Evolutionary conservation across 2,888 invertebrate genomes (phyloP).

Genomic region (Polydrusus tereticollis): DNA sequence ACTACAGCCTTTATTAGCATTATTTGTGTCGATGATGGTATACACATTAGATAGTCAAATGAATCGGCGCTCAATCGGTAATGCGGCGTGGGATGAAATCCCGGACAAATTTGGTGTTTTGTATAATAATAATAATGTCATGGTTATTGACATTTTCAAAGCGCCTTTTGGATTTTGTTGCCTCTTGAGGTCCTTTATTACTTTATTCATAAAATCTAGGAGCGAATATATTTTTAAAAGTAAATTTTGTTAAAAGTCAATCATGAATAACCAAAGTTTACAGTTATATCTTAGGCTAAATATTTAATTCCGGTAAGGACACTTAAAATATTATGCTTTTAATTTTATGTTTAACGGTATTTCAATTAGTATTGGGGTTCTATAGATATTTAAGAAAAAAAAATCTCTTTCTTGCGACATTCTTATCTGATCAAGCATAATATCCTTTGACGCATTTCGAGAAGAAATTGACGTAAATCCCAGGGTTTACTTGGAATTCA

Average conservation of each 20-base stretch:
- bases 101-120: not conserved
- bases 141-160: not conserved
- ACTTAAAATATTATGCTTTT: not conserved
- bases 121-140: not conserved
- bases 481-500: slow-evolving; percentile 16
- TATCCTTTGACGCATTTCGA: slow-evolving; percentile 19
- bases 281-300: too few relatives aligned
- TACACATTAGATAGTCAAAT: not conserved
- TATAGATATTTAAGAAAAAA: not conserved
- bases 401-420: not conserved
- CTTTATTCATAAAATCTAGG: too few relatives aligned
- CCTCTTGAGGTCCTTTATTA: too few relatives aligned
- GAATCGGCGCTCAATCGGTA: not conserved
- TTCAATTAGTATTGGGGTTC: not conserved
- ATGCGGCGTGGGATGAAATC: not conserved
- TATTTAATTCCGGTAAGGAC: too few relatives aligned
- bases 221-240: too few relatives aligned
- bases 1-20: too few relatives aligned
- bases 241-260: too few relatives aligned
- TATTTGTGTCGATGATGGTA: not conserved
- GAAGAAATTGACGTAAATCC: slow-evolving; percentile 22
- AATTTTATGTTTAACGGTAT: not conserved
- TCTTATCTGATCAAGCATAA: not conserved
- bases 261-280: too few relatives aligned
- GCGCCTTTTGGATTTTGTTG: too few relatives aligned